phyloP scores from a whole-genome alignment of 1,140 invertebrate genomes.

The Spodoptera frugiperda region DNA sequence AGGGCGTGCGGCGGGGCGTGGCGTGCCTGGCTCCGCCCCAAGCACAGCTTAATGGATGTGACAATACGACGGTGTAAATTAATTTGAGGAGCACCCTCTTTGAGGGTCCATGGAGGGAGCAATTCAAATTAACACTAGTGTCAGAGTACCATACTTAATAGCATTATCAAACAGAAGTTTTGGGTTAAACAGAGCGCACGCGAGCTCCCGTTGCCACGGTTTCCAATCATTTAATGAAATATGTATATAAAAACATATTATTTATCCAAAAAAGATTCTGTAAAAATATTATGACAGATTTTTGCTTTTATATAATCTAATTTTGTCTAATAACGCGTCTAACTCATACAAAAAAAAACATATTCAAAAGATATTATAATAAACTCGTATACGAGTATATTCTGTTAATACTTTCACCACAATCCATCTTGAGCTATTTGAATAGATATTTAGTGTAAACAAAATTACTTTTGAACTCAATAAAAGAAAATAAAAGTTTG shows the following conservation, averaged over 20 bases:
- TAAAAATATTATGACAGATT: too few species aligned
- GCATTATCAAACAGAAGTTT: conserved; percentile 10
- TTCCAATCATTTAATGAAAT: neutral
- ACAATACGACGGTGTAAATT: conserved; percentile 69
- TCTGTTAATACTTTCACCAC: neutral
- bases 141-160: conserved; percentile 16
- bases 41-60: conserved; percentile 79
- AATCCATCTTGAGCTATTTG: neutral
- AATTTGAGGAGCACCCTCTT: conserved; percentile 14
- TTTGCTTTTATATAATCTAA: too few species aligned
- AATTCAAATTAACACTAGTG: conserved; percentile 27
- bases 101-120: conserved; percentile 1
- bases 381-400: neutral
- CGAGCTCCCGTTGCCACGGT: neutral
- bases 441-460: conserved; percentile 26
- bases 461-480: conserved; percentile 42
- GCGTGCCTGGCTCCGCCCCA: conserved; percentile 64
- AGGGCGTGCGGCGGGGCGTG: conserved; percentile 69
- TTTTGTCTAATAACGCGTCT: too few species aligned
- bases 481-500: conserved; percentile 50
- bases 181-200: neutral
- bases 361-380: too few species aligned
- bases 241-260: too few species aligned
- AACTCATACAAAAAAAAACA: too few species aligned
- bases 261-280: too few species aligned